Conservation (phyloP, 2,888 invertebrate species). For the Ypsolopha sequella region DNA sequence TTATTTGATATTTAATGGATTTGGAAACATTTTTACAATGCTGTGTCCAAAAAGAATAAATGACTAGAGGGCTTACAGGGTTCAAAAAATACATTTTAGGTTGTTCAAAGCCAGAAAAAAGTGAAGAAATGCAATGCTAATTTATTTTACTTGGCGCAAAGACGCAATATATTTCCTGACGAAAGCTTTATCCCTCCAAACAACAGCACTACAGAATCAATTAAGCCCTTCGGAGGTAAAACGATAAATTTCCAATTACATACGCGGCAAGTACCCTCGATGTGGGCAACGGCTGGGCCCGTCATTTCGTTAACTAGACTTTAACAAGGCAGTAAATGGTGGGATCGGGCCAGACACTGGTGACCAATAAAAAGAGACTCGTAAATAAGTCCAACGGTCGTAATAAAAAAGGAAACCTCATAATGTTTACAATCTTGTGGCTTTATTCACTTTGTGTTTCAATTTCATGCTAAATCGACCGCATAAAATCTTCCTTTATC, state of each 20-base stretch:
- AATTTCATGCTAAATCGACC: constrained; percentile 71
- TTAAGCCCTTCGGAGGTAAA: constrained; percentile 43
- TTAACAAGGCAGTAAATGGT: constrained; percentile 68
- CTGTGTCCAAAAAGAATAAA: no score
- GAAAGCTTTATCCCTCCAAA: no score
- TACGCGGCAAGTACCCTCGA: constrained; percentile 31
- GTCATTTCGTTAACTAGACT: constrained; percentile 62
- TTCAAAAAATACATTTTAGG: no score
- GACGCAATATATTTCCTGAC: no score
- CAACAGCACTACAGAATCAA: constrained; percentile 29
- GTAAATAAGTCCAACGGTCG: constrained; percentile 60
- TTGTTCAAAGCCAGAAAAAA: no score
- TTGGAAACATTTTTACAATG: no score
- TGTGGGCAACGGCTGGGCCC: neutral
- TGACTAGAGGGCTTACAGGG: no score
- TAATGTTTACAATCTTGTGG: constrained; percentile 71
- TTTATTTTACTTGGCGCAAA: no score
- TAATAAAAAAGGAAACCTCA: constrained; percentile 65
- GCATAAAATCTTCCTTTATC: constrained; percentile 67
- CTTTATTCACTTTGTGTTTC: constrained; percentile 71
- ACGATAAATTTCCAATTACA: constrained; percentile 60
- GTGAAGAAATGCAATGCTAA: no score
- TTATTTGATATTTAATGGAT: no score
- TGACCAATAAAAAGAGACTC: constrained; percentile 62
- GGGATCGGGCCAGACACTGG: constrained; percentile 44